Base-by-base conservation (phyloP, 1,140 invertebrate species). In the Monochamus saltuarius region DNA sequence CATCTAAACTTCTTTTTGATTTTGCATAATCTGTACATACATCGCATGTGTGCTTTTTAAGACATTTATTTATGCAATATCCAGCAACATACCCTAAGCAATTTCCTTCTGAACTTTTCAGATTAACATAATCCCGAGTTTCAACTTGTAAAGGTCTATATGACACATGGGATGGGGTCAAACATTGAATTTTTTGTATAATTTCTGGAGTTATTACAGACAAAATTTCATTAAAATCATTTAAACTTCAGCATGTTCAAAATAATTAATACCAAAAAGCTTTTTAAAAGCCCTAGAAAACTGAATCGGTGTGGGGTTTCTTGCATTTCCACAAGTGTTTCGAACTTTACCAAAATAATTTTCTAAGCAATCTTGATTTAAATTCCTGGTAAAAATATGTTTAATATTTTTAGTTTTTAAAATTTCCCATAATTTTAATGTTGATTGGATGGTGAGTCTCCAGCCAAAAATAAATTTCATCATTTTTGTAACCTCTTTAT, bases 341-440 rank as follows among this genome's bases (percentile, higher is more conserved):
- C 55, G 22, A 49, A 57, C 39, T 13, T 14, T 34, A 4, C 59
- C 39, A 64, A 67, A 67, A 45, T 61, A 51, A 47, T 67, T 65
- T 57, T n/a, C n/a, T n/a, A n/a, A n/a, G n/a, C n/a, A n/a, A n/a
- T n/a, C n/a, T n/a, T n/a, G n/a, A n/a, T n/a, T n/a, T n/a, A n/a
- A n/a, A n/a, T n/a, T n/a, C n/a, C n/a, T n/a, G n/a, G n/a, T n/a
- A n/a, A n/a, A n/a, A 61, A 46, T 4, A n/a, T 17, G 11, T 29
- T 2, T 14, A 56, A 45, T 17, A n/a, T 36, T 43, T 17, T 54
- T 45, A 22, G 46, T 7, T 56, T 63, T 36, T 19, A 59, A 40
- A 13, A 16, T 45, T 34, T 52, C 13, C 50, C 60, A 66, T 36
- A 63, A 51, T 29, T 38, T 17, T 7, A 53, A 1, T 14, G 57